Evolutionary conservation across 2,888 invertebrate genomes (phyloP).

Genomic region (Ctena decussata): DNA sequence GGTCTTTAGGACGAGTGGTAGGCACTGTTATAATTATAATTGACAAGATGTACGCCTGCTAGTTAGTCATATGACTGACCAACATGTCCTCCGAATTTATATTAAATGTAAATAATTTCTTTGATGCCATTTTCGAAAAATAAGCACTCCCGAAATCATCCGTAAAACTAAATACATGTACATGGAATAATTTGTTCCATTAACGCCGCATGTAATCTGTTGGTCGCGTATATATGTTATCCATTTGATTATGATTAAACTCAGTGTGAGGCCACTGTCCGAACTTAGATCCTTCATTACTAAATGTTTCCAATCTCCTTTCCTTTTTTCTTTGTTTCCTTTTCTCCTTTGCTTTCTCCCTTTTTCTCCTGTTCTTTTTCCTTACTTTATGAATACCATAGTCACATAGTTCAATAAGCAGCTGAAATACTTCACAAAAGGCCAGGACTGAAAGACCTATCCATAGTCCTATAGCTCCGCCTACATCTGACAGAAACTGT

Average conservation of each 20-base stretch:
- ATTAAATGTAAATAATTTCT: too few relatives aligned
- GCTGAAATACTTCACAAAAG: slow-evolving; percentile 69
- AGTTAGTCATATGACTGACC: too few relatives aligned
- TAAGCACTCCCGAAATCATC: too few relatives aligned
- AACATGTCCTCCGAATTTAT: too few relatives aligned
- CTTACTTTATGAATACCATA: slow-evolving; percentile 38
- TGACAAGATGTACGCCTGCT: too few relatives aligned
- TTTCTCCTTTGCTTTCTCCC: background rate
- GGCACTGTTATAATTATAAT: too few relatives aligned
- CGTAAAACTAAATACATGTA: too few relatives aligned
- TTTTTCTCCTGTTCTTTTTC: background rate
- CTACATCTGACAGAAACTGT: slow-evolving; percentile 73
- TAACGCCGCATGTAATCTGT: background rate
- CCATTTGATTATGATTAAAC: background rate
- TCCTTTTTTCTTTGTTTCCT: background rate
- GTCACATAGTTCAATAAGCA: slow-evolving; percentile 64
- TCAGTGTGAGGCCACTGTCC: background rate
- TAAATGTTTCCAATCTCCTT: background rate
- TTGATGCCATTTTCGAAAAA: too few relatives aligned
- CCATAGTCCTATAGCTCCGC: slow-evolving; percentile 75
- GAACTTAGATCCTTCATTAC: background rate
- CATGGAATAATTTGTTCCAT: background rate
- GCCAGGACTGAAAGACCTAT: slow-evolving; percentile 72
- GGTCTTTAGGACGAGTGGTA: too few relatives aligned
- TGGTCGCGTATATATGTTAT: background rate